Conservation (phyloP, 2,113 vertebrate species). For the Steatornis caripensis region DNA sequence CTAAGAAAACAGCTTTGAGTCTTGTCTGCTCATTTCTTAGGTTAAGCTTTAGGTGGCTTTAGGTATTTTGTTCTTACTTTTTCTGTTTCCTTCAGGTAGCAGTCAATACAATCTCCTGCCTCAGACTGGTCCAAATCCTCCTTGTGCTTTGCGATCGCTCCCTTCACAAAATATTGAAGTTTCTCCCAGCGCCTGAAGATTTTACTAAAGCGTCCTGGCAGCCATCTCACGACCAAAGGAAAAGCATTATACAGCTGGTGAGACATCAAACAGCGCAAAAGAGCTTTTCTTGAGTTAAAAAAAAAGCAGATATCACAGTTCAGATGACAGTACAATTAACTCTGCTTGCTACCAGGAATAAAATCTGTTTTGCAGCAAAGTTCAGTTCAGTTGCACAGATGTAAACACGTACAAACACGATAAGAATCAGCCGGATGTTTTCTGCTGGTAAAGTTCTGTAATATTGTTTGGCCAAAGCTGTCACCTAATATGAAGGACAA, state of each 20-base stretch:
- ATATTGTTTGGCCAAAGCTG: background rate
- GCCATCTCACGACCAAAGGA: constrained; percentile 75
- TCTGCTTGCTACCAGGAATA: background rate
- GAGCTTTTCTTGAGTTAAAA: background rate
- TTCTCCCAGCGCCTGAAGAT: constrained; percentile 57
- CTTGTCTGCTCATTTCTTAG: background rate
- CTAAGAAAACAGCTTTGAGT: background rate
- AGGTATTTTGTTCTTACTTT: constrained; percentile 67
- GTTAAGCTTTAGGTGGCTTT: background rate
- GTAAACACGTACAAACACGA: background rate
- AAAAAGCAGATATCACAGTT: background rate
- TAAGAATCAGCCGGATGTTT: background rate
- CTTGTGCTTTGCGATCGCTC: constrained; percentile 71
- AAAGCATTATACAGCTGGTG: constrained; percentile 74
- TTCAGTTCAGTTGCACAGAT: background rate
- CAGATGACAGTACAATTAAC: background rate
- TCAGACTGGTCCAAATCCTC: constrained; percentile 68
- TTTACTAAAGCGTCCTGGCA: constrained; percentile 78
- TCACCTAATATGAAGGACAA: background rate
- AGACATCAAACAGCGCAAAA: constrained; percentile 2
- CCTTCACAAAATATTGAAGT: constrained; percentile 64
- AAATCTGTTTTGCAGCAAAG: background rate
- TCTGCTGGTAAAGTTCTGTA: background rate
- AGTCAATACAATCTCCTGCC: constrained; percentile 81
- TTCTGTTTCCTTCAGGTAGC: constrained; percentile 79